These are phyloP conservation scores for Melanostoma scalare DNA, from an alignment of 2,888 invertebrate species.

Conservation along the genomic window DNA sequence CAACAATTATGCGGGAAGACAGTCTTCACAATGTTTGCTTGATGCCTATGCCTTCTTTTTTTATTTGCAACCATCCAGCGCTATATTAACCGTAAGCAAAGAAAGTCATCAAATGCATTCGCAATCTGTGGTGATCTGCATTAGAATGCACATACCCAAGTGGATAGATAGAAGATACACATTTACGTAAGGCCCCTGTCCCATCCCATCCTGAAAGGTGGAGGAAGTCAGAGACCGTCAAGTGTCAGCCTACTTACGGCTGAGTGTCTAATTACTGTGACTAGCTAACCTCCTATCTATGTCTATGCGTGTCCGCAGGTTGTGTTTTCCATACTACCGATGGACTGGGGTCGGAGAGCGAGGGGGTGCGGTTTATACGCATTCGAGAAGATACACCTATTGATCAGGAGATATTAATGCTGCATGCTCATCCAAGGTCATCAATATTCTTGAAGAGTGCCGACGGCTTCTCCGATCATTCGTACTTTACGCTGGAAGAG, in stretches of 20 bases:
- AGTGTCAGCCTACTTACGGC: conserved; percentile 62
- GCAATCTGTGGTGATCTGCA: conserved; percentile 57
- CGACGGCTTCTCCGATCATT: conserved; percentile 80
- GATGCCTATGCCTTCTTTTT: conserved; percentile 28
- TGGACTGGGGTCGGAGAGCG: conserved; percentile 82
- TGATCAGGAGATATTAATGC: conserved; percentile 89
- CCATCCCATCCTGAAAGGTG: conserved; percentile 3
- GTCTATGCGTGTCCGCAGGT: conserved; percentile 83
- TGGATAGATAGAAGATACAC: conserved; percentile 22
- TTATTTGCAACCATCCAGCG: conserved; percentile 1
- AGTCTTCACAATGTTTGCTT: conserved; percentile 63
- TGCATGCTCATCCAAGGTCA: conserved; percentile 92
- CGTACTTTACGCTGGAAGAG: conserved; percentile 83
- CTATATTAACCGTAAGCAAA: conserved; percentile 52
- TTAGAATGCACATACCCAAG: conserved; percentile 40
- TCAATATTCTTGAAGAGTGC: conserved; percentile 78
- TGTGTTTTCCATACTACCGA: conserved; percentile 91
- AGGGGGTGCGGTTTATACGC: conserved; percentile 92
- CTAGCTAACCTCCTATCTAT: conserved; percentile 44
- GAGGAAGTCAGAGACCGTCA: conserved; percentile 47
- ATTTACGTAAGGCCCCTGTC: conserved; percentile 52
- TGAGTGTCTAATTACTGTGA: conserved; percentile 41
- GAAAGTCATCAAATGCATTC: conserved; percentile 57
- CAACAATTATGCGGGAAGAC: conserved; percentile 69
- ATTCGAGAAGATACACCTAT: conserved; percentile 91